Conservation (phyloP, 2,888 invertebrate species). For the Erynnis tages region DNA sequence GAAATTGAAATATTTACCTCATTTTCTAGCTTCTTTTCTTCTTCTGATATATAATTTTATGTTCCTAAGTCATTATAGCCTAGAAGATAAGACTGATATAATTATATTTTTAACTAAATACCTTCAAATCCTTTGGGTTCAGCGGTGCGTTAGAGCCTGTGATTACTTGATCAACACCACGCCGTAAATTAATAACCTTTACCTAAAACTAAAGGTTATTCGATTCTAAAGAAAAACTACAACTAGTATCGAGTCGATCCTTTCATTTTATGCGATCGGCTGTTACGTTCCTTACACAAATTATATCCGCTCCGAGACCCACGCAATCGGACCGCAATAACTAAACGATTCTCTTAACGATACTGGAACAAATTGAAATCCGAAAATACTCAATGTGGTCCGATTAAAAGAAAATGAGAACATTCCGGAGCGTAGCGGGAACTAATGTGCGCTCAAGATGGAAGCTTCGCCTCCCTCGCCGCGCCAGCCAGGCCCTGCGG, state of each 20-base stretch:
- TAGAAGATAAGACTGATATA: too few relatives aligned
- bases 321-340: conserved; percentile 38
- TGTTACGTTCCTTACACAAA: conserved; percentile 9
- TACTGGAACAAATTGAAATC: conserved; percentile 52
- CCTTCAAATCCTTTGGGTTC: not conserved
- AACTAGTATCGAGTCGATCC: not conserved
- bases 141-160: too few relatives aligned
- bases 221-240: not conserved
- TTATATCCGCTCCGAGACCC: conserved; percentile 18
- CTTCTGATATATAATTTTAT: too few relatives aligned
- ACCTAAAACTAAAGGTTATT: not conserved
- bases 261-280: conserved; percentile 1
- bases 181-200: not conserved
- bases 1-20: too few relatives aligned
- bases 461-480: conserved; percentile 35
- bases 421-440: conserved; percentile 56
- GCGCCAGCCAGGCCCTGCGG: conserved; percentile 42
- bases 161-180: too few relatives aligned
- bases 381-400: conserved; percentile 51
- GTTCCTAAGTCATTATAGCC: too few relatives aligned
- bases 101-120: too few relatives aligned
- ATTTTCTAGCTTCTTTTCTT: too few relatives aligned
- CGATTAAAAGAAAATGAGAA: conserved; percentile 63
- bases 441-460: conserved; percentile 50
- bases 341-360: conserved; percentile 41